Conservation (phyloP, 1,140 invertebrate genomes). For the Drosophila simulans region DNA sequence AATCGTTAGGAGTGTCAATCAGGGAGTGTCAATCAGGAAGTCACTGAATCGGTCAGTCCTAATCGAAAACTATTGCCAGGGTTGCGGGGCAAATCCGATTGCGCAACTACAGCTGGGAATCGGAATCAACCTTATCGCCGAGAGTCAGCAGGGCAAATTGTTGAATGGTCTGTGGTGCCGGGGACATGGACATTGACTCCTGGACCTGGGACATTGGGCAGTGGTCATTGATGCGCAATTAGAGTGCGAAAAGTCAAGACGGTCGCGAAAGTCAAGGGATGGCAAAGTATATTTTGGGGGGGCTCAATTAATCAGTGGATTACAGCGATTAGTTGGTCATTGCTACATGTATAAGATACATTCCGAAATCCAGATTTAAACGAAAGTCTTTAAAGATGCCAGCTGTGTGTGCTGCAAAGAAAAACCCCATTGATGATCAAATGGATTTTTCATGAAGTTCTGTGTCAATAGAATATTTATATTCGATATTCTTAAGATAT, state of each 20-base stretch:
- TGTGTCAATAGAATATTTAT: no score
- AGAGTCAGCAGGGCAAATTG: conserved; percentile 21
- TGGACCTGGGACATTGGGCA: conserved; percentile 3
- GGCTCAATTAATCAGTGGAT: conserved; percentile 17
- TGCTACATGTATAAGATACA: background rate
- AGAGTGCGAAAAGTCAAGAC: conserved; percentile 3
- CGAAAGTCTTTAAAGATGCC: background rate
- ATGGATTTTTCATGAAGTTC: no score
- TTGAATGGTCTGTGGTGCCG: conserved; percentile 2
- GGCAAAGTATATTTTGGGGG: background rate
- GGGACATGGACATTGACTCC: conserved; percentile 4
- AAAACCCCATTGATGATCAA: no score
- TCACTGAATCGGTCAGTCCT: conserved; percentile 59
- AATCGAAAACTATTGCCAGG: conserved; percentile 51
- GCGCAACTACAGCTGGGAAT: conserved; percentile 16
- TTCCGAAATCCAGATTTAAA: no score
- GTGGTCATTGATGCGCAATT: conserved; percentile 16
- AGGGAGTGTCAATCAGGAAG: conserved; percentile 62
- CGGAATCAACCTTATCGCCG: conserved; percentile 22
- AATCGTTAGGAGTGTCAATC: conserved; percentile 33
- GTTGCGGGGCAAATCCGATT: conserved; percentile 13
- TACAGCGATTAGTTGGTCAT: background rate
- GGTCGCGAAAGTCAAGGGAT: background rate
- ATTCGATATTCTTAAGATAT: no score
- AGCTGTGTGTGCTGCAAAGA: no score